Conservation (phyloP, 2,888 invertebrate species). For the Polyploca ridens region DNA sequence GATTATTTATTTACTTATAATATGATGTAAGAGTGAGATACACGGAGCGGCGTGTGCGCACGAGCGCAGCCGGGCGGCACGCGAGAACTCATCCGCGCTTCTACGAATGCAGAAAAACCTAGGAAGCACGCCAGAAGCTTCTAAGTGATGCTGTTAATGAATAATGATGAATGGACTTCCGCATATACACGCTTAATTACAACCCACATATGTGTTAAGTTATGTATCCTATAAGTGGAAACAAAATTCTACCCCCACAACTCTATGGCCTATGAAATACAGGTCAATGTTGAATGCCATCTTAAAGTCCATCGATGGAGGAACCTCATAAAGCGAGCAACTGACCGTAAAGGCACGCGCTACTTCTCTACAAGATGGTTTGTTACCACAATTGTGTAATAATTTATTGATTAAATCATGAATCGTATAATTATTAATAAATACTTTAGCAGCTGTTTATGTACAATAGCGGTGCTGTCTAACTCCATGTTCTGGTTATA, state of each 20-base stretch:
- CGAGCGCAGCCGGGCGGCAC: slow-evolving; percentile 65
- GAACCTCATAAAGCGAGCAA: slow-evolving; percentile 33
- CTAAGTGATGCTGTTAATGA: slow-evolving; percentile 71
- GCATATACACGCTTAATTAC: slow-evolving; percentile 65
- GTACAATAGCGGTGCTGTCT: no score
- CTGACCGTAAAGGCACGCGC: slow-evolving; percentile 58
- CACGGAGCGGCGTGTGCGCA: slow-evolving; percentile 49
- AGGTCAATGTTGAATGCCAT: slow-evolving; percentile 25
- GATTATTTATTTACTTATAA: slow-evolving; percentile 46
- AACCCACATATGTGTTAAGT: slow-evolving; percentile 31
- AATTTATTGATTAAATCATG: slow-evolving; percentile 23
- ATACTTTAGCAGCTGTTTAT: no score
- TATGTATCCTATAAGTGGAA: slow-evolving; percentile 6
- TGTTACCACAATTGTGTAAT: slow-evolving; percentile 42
- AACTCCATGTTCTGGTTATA: no score
- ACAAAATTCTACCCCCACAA: background rate
- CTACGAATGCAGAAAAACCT: slow-evolving; percentile 65
- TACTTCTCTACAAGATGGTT: slow-evolving; percentile 31
- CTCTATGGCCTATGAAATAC: background rate
- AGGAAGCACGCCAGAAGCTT: slow-evolving; percentile 63
- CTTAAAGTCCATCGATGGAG: slow-evolving; percentile 21
- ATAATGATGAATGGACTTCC: slow-evolving; percentile 74
- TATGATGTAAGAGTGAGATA: slow-evolving; percentile 61
- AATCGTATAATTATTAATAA: no score
- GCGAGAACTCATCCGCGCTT: slow-evolving; percentile 45